A percentile compares a stretch with the other conserved stretches of the same genome.
Evolutionary conservation across 2,113 vertebrate genomes (phyloP).

Genomic region (Apus apus): DNA sequence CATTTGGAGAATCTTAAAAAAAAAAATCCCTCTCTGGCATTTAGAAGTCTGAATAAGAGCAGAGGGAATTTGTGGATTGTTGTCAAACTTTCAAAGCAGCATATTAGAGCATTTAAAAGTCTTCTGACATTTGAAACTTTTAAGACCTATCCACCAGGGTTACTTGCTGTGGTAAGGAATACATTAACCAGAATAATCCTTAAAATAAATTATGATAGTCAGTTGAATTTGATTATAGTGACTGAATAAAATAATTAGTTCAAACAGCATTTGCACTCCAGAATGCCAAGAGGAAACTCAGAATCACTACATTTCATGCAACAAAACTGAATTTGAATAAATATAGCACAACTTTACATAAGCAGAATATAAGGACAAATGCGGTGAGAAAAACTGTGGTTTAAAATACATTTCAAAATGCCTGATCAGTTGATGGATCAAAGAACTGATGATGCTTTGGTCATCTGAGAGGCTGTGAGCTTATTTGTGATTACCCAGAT

Average conservation of each 20-base stretch:
- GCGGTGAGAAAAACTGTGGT: background rate
- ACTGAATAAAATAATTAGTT: constrained; percentile 62
- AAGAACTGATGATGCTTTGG: background rate
- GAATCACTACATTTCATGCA: background rate
- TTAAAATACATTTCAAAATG: background rate
- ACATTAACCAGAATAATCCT: constrained; percentile 61
- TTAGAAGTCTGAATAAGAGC: constrained; percentile 18
- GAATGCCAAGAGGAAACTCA: constrained; percentile 2
- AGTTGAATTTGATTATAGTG: constrained; percentile 41
- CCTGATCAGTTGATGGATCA: background rate
- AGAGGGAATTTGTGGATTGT: constrained; percentile 34
- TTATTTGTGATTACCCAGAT: background rate
- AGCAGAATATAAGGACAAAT: background rate
- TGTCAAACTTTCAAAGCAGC: constrained; percentile 45
- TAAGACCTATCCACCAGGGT: constrained; percentile 56
- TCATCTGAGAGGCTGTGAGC: background rate
- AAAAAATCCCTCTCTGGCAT: background rate
- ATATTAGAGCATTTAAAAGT: constrained; percentile 38
- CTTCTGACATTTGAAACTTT: constrained; percentile 66
- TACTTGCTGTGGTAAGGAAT: constrained; percentile 42
- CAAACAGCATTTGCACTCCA: constrained; percentile 5
- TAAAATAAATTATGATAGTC: constrained; percentile 56
- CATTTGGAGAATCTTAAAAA: constrained; percentile 42
- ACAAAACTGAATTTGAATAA: constrained; percentile 44
- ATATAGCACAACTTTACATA: background rate